A percentile compares a stretch with the other conserved stretches of the same genome.
Conservation (phyloP, 2,113 vertebrate genomes). For the Glaucomys volans region DNA sequence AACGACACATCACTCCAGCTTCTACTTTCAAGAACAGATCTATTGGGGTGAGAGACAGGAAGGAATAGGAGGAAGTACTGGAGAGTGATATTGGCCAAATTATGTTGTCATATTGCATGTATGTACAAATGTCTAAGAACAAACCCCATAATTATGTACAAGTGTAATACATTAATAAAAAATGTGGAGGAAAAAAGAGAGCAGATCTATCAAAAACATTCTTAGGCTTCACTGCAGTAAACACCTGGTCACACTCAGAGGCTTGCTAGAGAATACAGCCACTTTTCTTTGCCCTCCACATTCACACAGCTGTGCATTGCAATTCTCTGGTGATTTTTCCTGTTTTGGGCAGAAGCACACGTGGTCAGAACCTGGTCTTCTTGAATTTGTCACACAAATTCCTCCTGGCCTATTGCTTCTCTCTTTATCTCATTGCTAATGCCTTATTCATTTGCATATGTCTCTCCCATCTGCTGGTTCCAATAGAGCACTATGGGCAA, state of each 20-base stretch:
- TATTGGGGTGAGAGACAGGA: not conserved
- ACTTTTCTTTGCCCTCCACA: not conserved
- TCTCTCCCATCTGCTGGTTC: constrained; percentile 18
- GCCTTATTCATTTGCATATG: constrained; percentile 9
- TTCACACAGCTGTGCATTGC: not conserved
- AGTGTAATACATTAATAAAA: no score
- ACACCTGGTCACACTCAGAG: not conserved
- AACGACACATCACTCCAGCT: not conserved
- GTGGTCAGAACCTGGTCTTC: not conserved
- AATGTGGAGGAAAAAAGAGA: no score
- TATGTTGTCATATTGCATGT: no score
- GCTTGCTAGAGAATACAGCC: not conserved
- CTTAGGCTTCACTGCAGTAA: not conserved
- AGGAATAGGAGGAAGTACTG: no score
- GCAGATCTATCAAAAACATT: not conserved
- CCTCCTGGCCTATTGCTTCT: not conserved
- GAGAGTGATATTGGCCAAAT: no score
- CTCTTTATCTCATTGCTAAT: constrained; percentile 9
- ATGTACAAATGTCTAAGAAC: no score
- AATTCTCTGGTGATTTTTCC: constrained; percentile 22
- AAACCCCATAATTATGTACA: no score
- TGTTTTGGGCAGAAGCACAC: not conserved
- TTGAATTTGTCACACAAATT: not conserved
- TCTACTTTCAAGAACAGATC: constrained; percentile 11
- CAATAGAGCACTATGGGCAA: not conserved